These are phyloP conservation scores for Proisotoma minuta DNA, from an alignment of 2,888 invertebrate genomes.

Conservation along the genomic window DNA sequence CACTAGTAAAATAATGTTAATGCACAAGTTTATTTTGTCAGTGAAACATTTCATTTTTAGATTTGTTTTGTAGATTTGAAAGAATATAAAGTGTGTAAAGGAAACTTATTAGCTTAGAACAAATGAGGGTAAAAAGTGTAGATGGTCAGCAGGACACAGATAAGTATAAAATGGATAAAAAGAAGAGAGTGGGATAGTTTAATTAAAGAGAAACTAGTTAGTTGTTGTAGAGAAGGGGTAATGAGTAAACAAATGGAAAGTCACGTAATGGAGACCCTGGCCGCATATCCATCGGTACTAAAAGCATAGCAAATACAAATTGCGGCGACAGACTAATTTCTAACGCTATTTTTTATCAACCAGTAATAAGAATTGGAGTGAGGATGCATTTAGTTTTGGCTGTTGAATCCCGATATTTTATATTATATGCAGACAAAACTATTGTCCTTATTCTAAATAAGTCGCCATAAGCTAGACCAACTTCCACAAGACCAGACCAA, in stretches of 20 bases:
- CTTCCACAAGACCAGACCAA: no score
- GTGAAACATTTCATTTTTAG: no score
- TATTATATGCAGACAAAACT: not conserved
- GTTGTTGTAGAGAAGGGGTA: not conserved
- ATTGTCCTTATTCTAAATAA: not conserved
- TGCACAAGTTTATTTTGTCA: no score
- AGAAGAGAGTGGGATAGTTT: not conserved
- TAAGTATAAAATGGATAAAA: not conserved
- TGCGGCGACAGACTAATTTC: constrained; percentile 21
- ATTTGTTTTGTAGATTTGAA: no score
- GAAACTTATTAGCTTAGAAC: no score
- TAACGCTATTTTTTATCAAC: constrained; percentile 12
- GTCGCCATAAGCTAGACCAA: no score
- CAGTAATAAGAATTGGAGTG: not conserved
- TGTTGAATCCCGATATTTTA: not conserved
- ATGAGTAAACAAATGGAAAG: constrained; percentile 27
- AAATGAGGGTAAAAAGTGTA: no score
- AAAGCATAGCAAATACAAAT: constrained; percentile 14
- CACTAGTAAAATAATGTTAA: no score
- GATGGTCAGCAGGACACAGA: not conserved
- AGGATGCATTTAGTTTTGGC: not conserved
- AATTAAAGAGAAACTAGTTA: constrained; percentile 23
- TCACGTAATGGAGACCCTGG: constrained; percentile 22
- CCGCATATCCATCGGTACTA: constrained; percentile 11
- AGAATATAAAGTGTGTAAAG: no score